These are phyloP conservation scores for Orchestia grillus DNA, from an alignment of 1,140 invertebrate species.

Conservation along the genomic window DNA sequence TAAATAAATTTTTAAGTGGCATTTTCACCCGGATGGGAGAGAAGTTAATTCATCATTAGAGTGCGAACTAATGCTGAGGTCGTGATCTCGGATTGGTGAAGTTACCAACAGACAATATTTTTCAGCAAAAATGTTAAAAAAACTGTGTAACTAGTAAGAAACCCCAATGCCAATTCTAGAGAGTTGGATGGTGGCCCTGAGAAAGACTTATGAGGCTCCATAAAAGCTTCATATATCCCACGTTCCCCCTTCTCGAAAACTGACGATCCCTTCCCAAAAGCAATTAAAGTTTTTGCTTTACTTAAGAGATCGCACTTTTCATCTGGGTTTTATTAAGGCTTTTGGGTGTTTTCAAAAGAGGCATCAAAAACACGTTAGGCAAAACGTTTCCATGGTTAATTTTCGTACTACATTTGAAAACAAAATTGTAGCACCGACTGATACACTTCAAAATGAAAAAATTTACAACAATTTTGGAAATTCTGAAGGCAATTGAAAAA, in stretches of 20 bases:
- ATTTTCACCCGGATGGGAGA: too few relatives aligned
- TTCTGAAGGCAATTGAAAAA: background rate
- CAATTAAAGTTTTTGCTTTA: conserved; percentile 48
- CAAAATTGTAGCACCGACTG: background rate
- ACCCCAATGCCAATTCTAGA: background rate
- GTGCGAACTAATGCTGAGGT: too few relatives aligned
- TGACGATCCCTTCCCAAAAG: background rate
- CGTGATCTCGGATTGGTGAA: too few relatives aligned
- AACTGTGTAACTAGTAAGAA: background rate
- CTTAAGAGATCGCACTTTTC: conserved; percentile 46
- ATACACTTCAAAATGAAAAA: background rate
- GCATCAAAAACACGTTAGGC: conserved; percentile 22
- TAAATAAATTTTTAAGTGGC: too few relatives aligned
- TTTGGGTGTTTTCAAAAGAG: conserved; percentile 14
- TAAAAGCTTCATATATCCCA: background rate
- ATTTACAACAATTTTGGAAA: background rate
- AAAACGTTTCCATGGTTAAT: background rate
- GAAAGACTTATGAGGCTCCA: background rate
- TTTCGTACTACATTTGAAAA: background rate
- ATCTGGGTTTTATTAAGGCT: background rate
- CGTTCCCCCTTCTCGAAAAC: background rate
- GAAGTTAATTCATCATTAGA: too few relatives aligned
- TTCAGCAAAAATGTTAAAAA: too few relatives aligned
- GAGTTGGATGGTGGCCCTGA: background rate
- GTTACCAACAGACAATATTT: too few relatives aligned